Conservation (phyloP, 2,888 invertebrate species). For the Cheilosia urbana region DNA sequence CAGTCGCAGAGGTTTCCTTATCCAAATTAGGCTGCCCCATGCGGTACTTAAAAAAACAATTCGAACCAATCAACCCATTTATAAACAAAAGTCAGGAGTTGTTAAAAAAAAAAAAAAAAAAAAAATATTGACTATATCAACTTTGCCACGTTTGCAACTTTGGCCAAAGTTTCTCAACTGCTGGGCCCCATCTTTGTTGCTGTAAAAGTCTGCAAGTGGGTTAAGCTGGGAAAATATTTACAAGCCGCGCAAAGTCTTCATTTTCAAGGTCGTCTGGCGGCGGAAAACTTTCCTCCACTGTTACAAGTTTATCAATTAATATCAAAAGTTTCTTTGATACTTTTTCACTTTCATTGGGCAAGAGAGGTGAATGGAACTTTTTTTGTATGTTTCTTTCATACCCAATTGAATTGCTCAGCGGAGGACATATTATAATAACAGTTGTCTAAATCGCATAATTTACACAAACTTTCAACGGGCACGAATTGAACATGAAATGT, state of each 20-base stretch:
- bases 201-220: constrained; percentile 53
- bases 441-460: not conserved
- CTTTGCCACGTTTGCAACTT: constrained; percentile 21
- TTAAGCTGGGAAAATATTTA: constrained; percentile 28
- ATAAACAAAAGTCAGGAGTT: not conserved
- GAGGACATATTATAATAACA: not conserved
- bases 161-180: constrained; percentile 37
- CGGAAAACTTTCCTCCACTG: constrained; percentile 58
- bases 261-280: constrained; percentile 63
- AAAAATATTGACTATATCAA: constrained; percentile 17
- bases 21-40: too few species aligned
- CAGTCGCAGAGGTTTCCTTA: too few species aligned
- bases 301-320: constrained; percentile 72
- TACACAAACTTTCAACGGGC: not conserved
- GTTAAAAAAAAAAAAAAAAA: constrained; percentile 9
- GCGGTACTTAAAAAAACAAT: too few species aligned
- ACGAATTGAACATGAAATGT: not conserved
- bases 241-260: constrained; percentile 17
- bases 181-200: not conserved
- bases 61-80: not conserved
- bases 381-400: not conserved
- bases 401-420: too few species aligned
- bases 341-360: constrained; percentile 34
- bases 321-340: constrained; percentile 53
- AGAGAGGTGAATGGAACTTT: constrained; percentile 8